Percentiles rank a stretch among this genome's conserved stretches.
These are phyloP conservation scores for Phrynocephalus forsythii DNA, from an alignment of 2,797 vertebrate species.

Conservation along the genomic window DNA sequence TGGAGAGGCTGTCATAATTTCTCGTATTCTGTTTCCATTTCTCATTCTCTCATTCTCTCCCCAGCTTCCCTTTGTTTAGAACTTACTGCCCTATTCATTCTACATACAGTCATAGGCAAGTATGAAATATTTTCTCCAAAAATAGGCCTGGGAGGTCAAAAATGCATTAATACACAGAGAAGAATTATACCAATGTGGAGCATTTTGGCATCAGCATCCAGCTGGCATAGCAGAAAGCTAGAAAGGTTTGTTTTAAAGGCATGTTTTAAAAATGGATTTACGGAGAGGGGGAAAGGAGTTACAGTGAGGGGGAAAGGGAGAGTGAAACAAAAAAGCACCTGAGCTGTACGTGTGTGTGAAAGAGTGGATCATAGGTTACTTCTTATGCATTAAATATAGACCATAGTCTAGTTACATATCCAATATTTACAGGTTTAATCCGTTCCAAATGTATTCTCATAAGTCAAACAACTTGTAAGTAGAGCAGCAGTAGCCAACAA, in stretches of 20 bases:
- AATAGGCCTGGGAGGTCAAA: constrained; percentile 61
- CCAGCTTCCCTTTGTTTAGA: constrained; percentile 28
- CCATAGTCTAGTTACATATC: no score
- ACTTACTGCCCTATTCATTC: constrained; percentile 54
- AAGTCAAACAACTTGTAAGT: no score
- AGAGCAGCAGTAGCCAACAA: no score
- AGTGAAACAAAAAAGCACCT: background rate
- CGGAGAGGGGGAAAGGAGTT: no score
- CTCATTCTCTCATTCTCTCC: background rate
- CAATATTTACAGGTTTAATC: background rate
- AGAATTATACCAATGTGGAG: constrained; percentile 44
- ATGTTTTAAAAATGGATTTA: background rate
- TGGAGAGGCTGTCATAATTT: background rate
- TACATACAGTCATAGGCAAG: constrained; percentile 55
- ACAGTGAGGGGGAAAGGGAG: background rate
- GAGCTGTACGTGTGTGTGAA: background rate
- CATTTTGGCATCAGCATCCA: constrained; percentile 54
- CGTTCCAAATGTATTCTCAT: no score
- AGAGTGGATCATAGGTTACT: background rate
- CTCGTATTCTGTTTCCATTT: constrained; percentile 32
- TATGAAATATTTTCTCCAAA: constrained; percentile 55
- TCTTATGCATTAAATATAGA: background rate
- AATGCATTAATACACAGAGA: constrained; percentile 37
- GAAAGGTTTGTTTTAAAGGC: constrained; percentile 38
- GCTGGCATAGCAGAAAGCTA: constrained; percentile 43